Evolutionary conservation across 2,113 vertebrate species (phyloP), one percentile per base, ranked within the genome.

Genomic region (Fregata magnificens): DNA sequence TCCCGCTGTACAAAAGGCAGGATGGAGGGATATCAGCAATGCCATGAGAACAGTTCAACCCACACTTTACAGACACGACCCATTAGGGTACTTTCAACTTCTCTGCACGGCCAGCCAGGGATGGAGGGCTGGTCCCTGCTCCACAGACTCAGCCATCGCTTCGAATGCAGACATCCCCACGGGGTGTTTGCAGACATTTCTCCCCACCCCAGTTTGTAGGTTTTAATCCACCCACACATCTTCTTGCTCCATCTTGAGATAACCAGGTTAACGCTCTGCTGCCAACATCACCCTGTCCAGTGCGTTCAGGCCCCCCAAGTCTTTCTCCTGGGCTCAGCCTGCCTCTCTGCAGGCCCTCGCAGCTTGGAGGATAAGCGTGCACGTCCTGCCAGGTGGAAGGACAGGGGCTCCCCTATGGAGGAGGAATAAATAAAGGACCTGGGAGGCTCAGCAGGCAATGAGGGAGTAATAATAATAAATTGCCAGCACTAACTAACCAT

Each of bases 291-390:
- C 32, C 53, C 34, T 29, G 7, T 11, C 5, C 40, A 10, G 32
- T 14, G 63, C 5, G 2, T 28, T 55, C 63, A 61, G 21, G 14
- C 19, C 18, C 36, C 28, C 18, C 12, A 9, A 0, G 8, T 11
- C 49, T 29, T 32, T n/a, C 55, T 32, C 7, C 66, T 0, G 4
- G 16, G 79, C 47, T 36, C 50, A 18, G 32, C 71, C 34, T 81
- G 7, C 1, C n/a, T 55, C 52, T 38, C 88, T 9, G 38, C 63
- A n/a, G 58, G 29, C 55, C 32, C 32, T 36, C 2, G 2, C 50
- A 36, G 67, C 67, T 5, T 1, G n/a, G 26, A 42, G 36, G n/a
- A 10, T 1, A 6, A 16, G 36, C 8, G 16, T 9, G 63, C 56
- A 7, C 1, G 3, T 58, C 28, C 49, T 34, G 20, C 34, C 15